Base-by-base conservation (phyloP, 64 coral and sea anemone genomes). In the Cladopsammia gracilis region DNA sequence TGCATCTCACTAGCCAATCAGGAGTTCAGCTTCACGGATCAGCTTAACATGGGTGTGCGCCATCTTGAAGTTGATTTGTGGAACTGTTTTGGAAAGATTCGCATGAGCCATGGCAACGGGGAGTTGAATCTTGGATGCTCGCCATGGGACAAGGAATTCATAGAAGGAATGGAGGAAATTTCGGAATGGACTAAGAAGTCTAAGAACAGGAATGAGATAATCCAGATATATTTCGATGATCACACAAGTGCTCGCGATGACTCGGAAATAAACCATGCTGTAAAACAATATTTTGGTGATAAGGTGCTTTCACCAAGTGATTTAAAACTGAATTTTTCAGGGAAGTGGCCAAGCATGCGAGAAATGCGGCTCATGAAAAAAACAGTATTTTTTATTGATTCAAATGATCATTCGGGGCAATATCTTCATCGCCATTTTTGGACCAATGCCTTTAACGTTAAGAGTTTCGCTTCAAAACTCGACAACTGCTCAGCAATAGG, bases 1-100 rank as follows among this genome's bases (percentile, higher is more conserved):
- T 94, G 92, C 64, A 84, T 94, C 65, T 46, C 79, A 75, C 26
- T 94, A 15, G 92, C 92, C 68, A 94, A 94, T 94, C 92, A 94
- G 77, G 92, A 94, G 68, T 94, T 94, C 9, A 94, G 92, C 23
- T 94, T 94, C 12, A 94, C 92, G 1, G 92, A 94, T 46, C 80
- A 89, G 23, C 70, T 94, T 0, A 74, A 94, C 77, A 89, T 94
- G 92, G 92, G 92, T 75, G 77, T 94, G 7, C 61, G 92, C 4
- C 68, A 78, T 84, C 77, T 94, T 68, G 92, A 94, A 66, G 65
- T 94, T 76, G 92, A 94, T 14, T 76, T 88, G 25, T 94, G 92
- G 92, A 73, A 79, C 13, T 94, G 92, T 46, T 94, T 94, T 76
- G 86, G 77, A 10, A 88, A 89, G 51, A 94, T 94, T 56, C 86